Percentiles rank a stretch among this genome's conserved stretches.
Conservation (phyloP, 2,113 vertebrate species). For the Periophthalmus modestus region DNA sequence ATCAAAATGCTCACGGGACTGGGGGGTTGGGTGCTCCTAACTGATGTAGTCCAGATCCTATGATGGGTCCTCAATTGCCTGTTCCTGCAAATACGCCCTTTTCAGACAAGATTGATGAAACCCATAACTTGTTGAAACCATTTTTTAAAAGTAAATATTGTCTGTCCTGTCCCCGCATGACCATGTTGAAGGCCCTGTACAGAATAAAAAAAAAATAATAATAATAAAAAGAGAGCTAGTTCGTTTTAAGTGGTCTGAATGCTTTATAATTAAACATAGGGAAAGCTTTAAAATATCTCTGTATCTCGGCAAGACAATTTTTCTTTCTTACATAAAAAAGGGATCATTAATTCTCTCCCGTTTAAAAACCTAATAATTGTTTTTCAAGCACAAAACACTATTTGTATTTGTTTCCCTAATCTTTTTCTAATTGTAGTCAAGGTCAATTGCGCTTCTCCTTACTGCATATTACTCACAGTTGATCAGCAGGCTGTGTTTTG, state of each 20-base stretch:
- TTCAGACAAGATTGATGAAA: slow-evolving; percentile 40
- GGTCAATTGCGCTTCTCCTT: slow-evolving; percentile 58
- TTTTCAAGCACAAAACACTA: not conserved
- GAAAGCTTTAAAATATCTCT: no score
- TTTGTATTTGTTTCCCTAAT: slow-evolving; percentile 49
- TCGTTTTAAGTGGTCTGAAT: no score
- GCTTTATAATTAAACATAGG: no score
- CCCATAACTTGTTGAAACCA: slow-evolving; percentile 22
- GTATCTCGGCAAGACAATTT: no score
- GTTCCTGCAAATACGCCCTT: slow-evolving; percentile 20
- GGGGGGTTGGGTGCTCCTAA: slow-evolving; percentile 7
- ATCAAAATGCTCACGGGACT: slow-evolving; percentile 36
- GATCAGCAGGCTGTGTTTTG: slow-evolving; percentile 51
- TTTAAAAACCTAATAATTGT: no score
- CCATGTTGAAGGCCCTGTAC: not conserved
- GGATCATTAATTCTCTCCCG: no score
- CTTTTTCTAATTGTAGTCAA: slow-evolving; percentile 54
- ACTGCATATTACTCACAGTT: slow-evolving; percentile 30
- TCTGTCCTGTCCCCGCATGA: slow-evolving; percentile 30
- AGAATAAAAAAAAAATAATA: not conserved
- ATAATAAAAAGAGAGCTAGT: no score
- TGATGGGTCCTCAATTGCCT: slow-evolving; percentile 35
- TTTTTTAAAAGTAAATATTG: slow-evolving; percentile 23
- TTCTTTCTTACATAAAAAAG: no score
- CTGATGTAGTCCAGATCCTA: slow-evolving; percentile 38